Percentiles rank a stretch among this genome's conserved stretches.
Evolutionary conservation across 2,888 invertebrate species (phyloP).

Genomic region (Pterostichus madidus): DNA sequence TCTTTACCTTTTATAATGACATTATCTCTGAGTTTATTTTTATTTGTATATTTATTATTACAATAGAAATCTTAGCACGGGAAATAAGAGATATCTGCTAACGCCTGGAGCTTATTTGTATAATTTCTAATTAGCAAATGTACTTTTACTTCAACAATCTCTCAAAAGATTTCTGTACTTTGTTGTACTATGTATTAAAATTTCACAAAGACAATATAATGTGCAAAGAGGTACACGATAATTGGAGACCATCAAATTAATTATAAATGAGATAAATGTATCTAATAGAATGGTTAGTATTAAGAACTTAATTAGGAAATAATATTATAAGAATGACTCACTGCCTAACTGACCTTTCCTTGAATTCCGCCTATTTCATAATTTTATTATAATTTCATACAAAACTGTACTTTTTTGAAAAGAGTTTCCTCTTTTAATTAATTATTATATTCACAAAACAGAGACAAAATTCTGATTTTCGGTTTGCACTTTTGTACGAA

Average conservation of each 20-base stretch:
- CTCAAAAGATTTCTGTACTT: neutral
- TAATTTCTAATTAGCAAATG: neutral
- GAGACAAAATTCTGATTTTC: too few relatives aligned
- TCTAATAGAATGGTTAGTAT: slow-evolving; percentile 1
- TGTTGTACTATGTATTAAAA: neutral
- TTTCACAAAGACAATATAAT: neutral
- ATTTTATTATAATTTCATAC: neutral
- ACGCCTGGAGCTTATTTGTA: neutral
- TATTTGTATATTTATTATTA: neutral
- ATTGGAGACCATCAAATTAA: neutral
- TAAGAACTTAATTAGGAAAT: slow-evolving; percentile 11
- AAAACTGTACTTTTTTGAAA: too few relatives aligned
- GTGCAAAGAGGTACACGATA: neutral
- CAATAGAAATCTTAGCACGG: neutral
- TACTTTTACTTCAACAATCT: too few relatives aligned
- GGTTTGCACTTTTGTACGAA: too few relatives aligned
- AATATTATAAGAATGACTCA: neutral
- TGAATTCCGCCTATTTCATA: neutral
- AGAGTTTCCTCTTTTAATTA: too few relatives aligned
- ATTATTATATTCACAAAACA: too few relatives aligned
- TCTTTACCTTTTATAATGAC: too few relatives aligned
- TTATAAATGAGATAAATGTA: slow-evolving; percentile 9
- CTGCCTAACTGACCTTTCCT: neutral
- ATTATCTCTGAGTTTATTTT: too few relatives aligned
- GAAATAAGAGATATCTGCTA: neutral